Conservation (phyloP, 2,113 vertebrate species). For the Aegypius monachus region DNA sequence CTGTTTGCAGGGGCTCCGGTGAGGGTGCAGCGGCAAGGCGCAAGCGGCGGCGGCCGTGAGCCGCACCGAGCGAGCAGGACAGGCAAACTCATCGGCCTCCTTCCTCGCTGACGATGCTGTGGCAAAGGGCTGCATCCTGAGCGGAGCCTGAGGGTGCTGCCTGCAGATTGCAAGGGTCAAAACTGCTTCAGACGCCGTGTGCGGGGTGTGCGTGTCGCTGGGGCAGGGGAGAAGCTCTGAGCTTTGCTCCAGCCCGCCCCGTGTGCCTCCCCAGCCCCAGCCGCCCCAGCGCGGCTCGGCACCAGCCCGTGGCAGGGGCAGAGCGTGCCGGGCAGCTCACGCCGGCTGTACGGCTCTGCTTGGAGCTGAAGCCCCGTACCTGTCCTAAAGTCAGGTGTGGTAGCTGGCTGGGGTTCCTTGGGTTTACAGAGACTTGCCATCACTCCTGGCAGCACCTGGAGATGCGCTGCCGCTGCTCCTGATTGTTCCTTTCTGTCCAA, state of each 20-base stretch:
- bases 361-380: not conserved
- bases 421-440: not conserved
- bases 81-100: not conserved
- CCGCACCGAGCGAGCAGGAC: not conserved
- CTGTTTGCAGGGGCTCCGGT: accelerated
- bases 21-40: not conserved
- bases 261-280: not conserved
- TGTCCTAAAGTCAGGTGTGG: not conserved
- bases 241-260: not conserved
- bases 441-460: not conserved
- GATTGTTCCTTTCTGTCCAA: constrained; percentile 6
- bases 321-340: not conserved
- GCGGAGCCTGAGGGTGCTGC: not conserved
- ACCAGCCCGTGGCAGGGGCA: not conserved
- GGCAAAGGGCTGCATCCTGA: not conserved
- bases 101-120: not conserved
- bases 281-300: not conserved
- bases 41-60: not conserved
- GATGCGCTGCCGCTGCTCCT: not conserved
- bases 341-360: not conserved
- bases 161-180: not conserved
- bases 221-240: not conserved
- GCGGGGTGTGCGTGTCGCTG: accelerated
- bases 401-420: not conserved
- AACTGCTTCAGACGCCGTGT: accelerated